These are phyloP conservation scores for Xiphophorus hellerii DNA, from an alignment of 2,113 vertebrate species.

Conservation along the genomic window DNA sequence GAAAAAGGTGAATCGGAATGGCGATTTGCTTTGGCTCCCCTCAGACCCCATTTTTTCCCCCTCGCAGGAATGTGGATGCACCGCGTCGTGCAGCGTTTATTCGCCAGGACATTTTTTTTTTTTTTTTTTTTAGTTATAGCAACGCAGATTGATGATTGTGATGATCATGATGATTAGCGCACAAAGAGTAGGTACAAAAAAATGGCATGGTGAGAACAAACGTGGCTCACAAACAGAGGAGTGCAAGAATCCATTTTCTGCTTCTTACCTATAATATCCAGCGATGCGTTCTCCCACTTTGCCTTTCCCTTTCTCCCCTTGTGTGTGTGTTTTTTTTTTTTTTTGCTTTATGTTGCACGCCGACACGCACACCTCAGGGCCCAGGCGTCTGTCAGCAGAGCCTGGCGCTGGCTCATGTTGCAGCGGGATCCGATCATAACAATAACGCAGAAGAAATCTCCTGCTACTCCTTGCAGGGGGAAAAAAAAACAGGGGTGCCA, in stretches of 20 bases:
- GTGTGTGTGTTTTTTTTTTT: background rate
- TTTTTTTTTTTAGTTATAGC: slow-evolving; percentile 16
- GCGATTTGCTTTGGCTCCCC: slow-evolving; percentile 62
- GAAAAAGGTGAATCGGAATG: slow-evolving; percentile 68
- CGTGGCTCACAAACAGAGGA: slow-evolving; percentile 68
- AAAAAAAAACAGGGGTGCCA: slow-evolving; percentile 75
- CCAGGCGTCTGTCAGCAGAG: slow-evolving; percentile 65
- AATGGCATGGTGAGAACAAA: slow-evolving; percentile 62
- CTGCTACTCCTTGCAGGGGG: slow-evolving; percentile 67
- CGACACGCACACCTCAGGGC: slow-evolving; percentile 70
- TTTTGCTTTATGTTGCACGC: slow-evolving; percentile 75
- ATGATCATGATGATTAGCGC: slow-evolving; percentile 62
- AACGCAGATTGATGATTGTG: slow-evolving; percentile 61
- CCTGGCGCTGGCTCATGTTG: slow-evolving; percentile 74
- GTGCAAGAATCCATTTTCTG: slow-evolving; percentile 79
- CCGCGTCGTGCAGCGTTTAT: slow-evolving; percentile 59
- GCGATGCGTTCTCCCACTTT: slow-evolving; percentile 78
- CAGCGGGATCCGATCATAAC: slow-evolving; percentile 67
- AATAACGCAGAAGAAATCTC: slow-evolving; percentile 75
- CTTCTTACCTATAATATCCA: slow-evolving; percentile 82
- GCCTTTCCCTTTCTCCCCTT: slow-evolving; percentile 63
- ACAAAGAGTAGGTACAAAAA: slow-evolving; percentile 68
- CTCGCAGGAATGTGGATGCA: slow-evolving; percentile 72
- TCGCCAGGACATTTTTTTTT: slow-evolving; percentile 54
- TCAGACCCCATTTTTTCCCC: background rate